phyloP scores from a whole-genome alignment of 2,113 vertebrate genomes.

The Vidua macroura region DNA sequence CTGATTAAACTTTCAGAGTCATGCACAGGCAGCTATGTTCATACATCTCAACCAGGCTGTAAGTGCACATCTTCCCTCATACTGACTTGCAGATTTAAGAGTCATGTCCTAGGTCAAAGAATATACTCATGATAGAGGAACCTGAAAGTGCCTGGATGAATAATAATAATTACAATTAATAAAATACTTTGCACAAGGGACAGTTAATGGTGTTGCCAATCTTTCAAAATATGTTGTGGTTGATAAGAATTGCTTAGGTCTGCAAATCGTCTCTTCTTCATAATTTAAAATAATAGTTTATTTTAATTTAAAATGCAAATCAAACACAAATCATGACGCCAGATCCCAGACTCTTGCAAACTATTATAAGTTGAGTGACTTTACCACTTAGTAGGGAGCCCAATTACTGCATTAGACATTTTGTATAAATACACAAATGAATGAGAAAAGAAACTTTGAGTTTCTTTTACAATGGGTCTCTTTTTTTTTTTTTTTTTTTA shows the following conservation, averaged over 20 bases:
- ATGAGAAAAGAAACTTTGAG: background rate
- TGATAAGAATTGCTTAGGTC: background rate
- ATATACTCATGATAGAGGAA: slow-evolving; percentile 9
- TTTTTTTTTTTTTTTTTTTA: no score
- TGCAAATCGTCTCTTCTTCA: background rate
- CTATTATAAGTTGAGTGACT: background rate
- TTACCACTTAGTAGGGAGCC: background rate
- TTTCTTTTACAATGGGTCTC: background rate
- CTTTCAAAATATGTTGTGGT: background rate
- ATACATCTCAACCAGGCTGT: background rate
- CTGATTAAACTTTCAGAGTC: slow-evolving; percentile 59
- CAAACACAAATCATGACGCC: background rate
- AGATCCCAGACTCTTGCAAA: background rate
- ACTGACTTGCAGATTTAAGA: slow-evolving; percentile 49
- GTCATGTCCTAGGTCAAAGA: slow-evolving; percentile 36
- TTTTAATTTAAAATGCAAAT: background rate
- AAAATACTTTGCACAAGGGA: background rate
- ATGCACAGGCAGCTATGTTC: background rate
- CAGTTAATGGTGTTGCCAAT: background rate
- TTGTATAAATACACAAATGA: background rate
- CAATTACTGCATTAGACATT: background rate
- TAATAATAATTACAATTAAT: slow-evolving; percentile 19
- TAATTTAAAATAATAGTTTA: background rate
- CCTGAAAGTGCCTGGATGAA: background rate
- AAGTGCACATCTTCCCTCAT: slow-evolving; percentile 20